Evolutionary conservation across 2,888 invertebrate species (phyloP).

Genomic region (Eledona agricola): DNA sequence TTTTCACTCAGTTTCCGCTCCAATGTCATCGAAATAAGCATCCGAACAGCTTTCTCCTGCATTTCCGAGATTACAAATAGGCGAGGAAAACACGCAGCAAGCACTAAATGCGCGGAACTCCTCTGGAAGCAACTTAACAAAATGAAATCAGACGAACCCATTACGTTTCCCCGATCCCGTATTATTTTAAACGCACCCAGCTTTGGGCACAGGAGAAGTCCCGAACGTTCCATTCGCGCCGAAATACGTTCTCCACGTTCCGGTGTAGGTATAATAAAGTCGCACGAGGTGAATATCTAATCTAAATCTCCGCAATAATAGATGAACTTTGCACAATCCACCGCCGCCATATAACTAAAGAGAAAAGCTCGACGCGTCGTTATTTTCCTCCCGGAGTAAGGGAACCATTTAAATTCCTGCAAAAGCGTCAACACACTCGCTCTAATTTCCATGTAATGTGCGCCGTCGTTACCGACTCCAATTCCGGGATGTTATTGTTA

Average conservation of each 20-base stretch:
- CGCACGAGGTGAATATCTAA: conserved; percentile 36
- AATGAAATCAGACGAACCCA: conserved; percentile 8
- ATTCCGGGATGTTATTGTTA: conserved; percentile 51
- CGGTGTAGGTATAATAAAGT: conserved; percentile 29
- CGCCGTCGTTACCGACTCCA: conserved; percentile 50
- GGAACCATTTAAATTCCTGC: conserved; percentile 50
- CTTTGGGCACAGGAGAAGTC: neutral
- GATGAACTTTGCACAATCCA: conserved; percentile 38
- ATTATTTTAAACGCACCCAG: no score
- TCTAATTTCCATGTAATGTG: conserved; percentile 53
- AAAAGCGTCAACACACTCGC: conserved; percentile 47
- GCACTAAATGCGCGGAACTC: conserved; percentile 10
- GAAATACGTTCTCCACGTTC: conserved; percentile 8
- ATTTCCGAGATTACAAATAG: conserved; percentile 18
- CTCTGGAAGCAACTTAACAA: conserved; percentile 7
- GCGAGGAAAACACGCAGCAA: conserved; percentile 9
- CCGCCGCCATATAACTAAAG: conserved; percentile 19
- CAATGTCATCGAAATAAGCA: conserved; percentile 14
- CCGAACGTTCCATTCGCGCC: neutral
- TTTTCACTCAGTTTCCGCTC: conserved; percentile 21
- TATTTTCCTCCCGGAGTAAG: conserved; percentile 40
- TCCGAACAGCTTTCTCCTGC: conserved; percentile 15
- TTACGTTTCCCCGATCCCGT: no score
- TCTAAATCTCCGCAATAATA: conserved; percentile 40
- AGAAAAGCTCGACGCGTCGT: conserved; percentile 30